Base-by-base conservation (phyloP, 2,797 vertebrate species). In the Pseudopleuronectes americanus region DNA sequence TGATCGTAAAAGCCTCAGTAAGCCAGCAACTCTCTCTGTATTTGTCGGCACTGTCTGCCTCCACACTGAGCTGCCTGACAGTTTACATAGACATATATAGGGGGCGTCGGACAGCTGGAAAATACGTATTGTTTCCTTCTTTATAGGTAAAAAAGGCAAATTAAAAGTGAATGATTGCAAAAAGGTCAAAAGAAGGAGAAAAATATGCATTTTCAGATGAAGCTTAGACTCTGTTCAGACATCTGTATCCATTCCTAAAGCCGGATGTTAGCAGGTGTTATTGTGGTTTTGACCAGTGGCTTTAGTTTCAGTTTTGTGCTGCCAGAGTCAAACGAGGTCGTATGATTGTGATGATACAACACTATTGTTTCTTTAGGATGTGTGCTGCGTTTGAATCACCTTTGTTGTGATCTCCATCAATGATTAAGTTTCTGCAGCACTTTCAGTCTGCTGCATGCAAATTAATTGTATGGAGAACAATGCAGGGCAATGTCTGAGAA, bases 391-490 rank as follows among this genome's bases (percentile, higher is more conserved):
- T 64, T 66, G 6, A 64, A 58, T 53, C 57, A 43, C 21, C 19
- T 78, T 48, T 66, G 61, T 65, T 57, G 49, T 47, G 8, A 28
- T 77, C 71, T 60, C 23, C 17, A 55, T 70, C 56, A 59, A 41
- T 19, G 56, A 52, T 52, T 68, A 76, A 63, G 36, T 58, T 24
- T 58, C 57, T 47, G 36, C 51, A 79, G 61, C 64, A 55, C 56
- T 52, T 66, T 65, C 28, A 56, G 19, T 22, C 47, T 26, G 57
- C 53, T 41, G 49, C 1, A 60, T 47, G 41, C 43, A 63, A 68
- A 76, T 61, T n/a, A 56, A 28, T 36, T 45, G 7, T 8, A 45
- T 48, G 63, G 4, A n/a, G 45, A 60, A 80, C 19, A 47, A 60
- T 49, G 23, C 38, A 26, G 1, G 26, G 36, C 17, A 31, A 45